These are phyloP conservation scores for Psococerastis gibbosa DNA, from an alignment of 2,888 invertebrate genomes.

Conservation along the genomic window DNA sequence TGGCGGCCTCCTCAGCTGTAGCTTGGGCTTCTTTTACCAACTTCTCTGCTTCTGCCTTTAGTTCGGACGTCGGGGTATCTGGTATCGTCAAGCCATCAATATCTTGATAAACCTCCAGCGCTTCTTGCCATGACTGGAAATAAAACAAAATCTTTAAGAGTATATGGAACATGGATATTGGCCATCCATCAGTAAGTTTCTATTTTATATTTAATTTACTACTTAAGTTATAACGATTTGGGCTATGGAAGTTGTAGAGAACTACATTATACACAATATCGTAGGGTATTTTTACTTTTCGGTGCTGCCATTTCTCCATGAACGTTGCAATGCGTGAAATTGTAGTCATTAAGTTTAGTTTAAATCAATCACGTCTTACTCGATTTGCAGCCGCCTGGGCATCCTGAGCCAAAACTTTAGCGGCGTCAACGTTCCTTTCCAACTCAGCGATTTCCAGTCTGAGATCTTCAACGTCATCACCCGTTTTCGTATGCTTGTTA, in stretches of 20 bases:
- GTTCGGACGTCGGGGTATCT: constrained; percentile 45
- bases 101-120: constrained; percentile 58
- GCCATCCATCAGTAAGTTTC: no score
- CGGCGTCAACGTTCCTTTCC: constrained; percentile 46
- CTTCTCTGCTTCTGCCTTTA: constrained; percentile 43
- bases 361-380: no score
- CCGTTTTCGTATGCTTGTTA: constrained; percentile 52
- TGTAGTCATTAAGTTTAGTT: no score
- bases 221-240: no score
- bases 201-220: no score
- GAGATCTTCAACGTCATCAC: constrained; percentile 45
- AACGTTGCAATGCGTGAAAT: no score
- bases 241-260: no score
- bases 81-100: constrained; percentile 64
- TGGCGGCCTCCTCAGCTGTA: constrained; percentile 39
- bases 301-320: no score
- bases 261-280: no score
- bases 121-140: constrained; percentile 45
- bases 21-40: constrained; percentile 24
- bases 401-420: constrained; percentile 49
- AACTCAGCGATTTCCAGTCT: constrained; percentile 45
- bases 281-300: no score
- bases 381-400: constrained; percentile 32
- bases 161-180: no score
- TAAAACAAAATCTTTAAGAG: no score